Evolutionary conservation across 2,797 vertebrate genomes (phyloP).

Genomic region (Sebastiscus albofasciatus): DNA sequence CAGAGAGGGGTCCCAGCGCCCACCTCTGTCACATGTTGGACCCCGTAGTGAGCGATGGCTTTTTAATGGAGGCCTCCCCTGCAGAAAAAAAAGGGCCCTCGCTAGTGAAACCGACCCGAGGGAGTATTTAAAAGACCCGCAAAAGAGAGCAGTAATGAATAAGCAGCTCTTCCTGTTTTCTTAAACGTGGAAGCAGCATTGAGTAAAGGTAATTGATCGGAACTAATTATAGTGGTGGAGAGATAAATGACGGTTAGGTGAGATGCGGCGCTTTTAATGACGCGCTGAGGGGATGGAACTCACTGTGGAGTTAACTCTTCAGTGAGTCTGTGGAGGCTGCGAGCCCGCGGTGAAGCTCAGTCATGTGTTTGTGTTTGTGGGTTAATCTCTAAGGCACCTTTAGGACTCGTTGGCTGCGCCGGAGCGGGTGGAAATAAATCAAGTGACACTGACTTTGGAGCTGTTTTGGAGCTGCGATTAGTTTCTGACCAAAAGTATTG

Average conservation of each 20-base stretch:
- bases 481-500: not conserved
- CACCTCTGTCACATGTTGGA: constrained; percentile 54
- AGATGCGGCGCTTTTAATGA: constrained; percentile 70
- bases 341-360: constrained; percentile 18
- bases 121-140: constrained; percentile 66
- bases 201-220: constrained; percentile 78
- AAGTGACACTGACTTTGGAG: not conserved
- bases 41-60: constrained; percentile 67
- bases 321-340: constrained; percentile 9
- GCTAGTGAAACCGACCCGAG: constrained; percentile 51
- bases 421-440: constrained; percentile 33
- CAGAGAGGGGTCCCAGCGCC: constrained; percentile 45
- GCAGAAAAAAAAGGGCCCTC: constrained; percentile 33
- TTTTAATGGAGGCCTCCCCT: constrained; percentile 70
- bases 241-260: constrained; percentile 78
- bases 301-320: constrained; percentile 65
- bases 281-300: constrained; percentile 52
- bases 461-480: not conserved
- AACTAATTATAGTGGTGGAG: constrained; percentile 75
- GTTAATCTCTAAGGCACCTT: constrained; percentile 36
- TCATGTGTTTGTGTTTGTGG: constrained; percentile 54
- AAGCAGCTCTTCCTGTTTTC: constrained; percentile 75
- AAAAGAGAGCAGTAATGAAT: constrained; percentile 69
- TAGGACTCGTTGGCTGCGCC: not conserved
- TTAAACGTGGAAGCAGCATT: constrained; percentile 69